These are phyloP conservation scores for Archivesica marissinica DNA, from an alignment of 1,140 invertebrate genomes.

Conservation along the genomic window DNA sequence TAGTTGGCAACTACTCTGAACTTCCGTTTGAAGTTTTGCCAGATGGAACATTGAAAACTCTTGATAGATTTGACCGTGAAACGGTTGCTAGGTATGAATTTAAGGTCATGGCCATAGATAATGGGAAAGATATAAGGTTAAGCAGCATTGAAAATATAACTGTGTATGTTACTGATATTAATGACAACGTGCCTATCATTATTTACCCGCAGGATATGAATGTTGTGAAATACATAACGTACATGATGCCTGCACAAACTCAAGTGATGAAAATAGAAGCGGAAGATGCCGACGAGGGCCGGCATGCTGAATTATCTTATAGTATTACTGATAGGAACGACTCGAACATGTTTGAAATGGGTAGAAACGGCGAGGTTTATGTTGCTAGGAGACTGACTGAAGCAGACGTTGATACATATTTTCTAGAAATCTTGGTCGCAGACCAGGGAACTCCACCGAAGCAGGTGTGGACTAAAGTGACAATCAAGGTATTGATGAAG, in stretches of 20 bases:
- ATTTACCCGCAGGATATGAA: constrained; percentile 75
- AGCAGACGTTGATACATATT: constrained; percentile 32
- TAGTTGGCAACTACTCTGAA: constrained; percentile 72
- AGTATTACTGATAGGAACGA: constrained; percentile 88
- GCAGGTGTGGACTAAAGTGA: constrained; percentile 7
- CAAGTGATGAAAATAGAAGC: constrained; percentile 86
- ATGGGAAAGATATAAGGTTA: constrained; percentile 28
- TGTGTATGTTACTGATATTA: constrained; percentile 54
- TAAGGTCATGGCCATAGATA: constrained; percentile 51
- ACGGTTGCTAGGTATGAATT: constrained; percentile 33
- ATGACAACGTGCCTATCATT: constrained; percentile 66
- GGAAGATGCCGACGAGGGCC: constrained; percentile 85
- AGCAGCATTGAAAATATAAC: constrained; percentile 49
- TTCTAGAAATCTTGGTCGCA: constrained; percentile 28
- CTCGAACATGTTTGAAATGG: constrained; percentile 44
- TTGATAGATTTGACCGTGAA: constrained; percentile 70
- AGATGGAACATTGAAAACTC: constrained; percentile 92
- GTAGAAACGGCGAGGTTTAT: constrained; percentile 43
- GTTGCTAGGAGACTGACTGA: constrained; percentile 53
- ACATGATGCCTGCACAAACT: constrained; percentile 86
- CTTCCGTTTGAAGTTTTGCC: constrained; percentile 92
- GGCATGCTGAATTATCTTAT: constrained; percentile 87
- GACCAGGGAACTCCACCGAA: constrained; percentile 49
- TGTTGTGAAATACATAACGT: constrained; percentile 50
- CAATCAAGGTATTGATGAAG: constrained; percentile 43